A percentile compares a stretch with the other conserved stretches of the same genome.
Evolutionary conservation across 2,797 vertebrate genomes (phyloP).

Genomic region (Avahi laniger): DNA sequence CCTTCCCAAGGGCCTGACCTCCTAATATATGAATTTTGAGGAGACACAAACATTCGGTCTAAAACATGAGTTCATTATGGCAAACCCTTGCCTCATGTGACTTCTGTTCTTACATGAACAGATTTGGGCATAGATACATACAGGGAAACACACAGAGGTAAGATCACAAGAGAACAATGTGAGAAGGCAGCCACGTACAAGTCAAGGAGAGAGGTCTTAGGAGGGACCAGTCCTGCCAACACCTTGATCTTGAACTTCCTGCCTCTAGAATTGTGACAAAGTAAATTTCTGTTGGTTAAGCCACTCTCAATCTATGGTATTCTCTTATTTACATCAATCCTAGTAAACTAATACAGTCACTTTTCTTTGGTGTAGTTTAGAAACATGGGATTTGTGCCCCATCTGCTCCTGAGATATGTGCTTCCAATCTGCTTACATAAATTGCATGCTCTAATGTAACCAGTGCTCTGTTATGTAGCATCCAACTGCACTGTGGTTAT

Average conservation of each 20-base stretch:
- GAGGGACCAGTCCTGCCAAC: not conserved
- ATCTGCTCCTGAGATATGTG: not conserved
- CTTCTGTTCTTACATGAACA: not conserved
- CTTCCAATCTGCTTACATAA: not conserved
- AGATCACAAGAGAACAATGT: not conserved
- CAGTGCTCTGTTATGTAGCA: not conserved
- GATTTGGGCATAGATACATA: too few relatives aligned
- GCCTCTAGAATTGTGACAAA: not conserved
- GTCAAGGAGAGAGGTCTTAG: not conserved
- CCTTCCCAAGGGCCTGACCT: not conserved
- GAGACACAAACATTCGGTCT: not conserved
- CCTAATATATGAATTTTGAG: not conserved
- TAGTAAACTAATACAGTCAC: not conserved
- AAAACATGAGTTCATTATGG: too few relatives aligned
- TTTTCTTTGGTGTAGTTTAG: not conserved
- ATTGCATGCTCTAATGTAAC: too few relatives aligned
- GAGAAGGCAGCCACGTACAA: not conserved
- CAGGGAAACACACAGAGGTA: not conserved
- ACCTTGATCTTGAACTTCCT: not conserved
- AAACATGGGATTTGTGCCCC: not conserved
- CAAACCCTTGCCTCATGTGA: not conserved
- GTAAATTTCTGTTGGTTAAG: not conserved
- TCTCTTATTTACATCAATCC: not conserved
- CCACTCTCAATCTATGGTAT: not conserved
- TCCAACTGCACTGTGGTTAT: not conserved